Evolutionary conservation across 30 jellyfish, hydroid and myxozoan species (phyloP), one percentile per base, ranked within the genome.

Genomic region (Sanderia malayensis): DNA sequence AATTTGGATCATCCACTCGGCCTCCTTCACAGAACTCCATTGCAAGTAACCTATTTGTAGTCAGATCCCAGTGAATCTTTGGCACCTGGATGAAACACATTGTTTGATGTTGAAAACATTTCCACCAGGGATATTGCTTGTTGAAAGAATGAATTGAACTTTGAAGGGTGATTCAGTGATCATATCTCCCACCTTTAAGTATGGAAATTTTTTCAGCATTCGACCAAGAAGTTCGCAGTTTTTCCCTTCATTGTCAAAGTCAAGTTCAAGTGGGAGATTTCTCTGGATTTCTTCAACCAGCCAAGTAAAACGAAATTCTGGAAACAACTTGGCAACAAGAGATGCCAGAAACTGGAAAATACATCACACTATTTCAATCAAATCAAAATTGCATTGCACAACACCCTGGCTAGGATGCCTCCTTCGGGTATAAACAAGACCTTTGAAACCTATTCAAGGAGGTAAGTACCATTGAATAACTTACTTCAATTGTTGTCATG

Each of bases 1-100:
- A 90, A 31, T 83, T 92, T 2, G 81, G 24, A 63, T 90, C 97
- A 59, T 90, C 97, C 31, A 90, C 80, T 20, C 78, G 80, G 17
- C 95, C 95, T 0, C 97, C 97, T 58, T 90, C 86, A 34, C 95
- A 82, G 69, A 67, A 90, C 44, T 90, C 97, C 97, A 90, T 90
- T 31, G 93, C 85, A 47, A 90, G 83, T 32, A 90, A 72, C 26
- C 95, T 63, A 33, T 76, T 85, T 13, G 97, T 82, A 63, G 97
- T 84, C 31, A 65, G 41, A 24, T 90, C 88, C 97, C 97, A 90
- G 70, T 90, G 85, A 33, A 90, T 83, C 65, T 90, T 70, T 19
- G 97, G 97, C 4, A 90, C 97, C 97, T 90, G 22, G n/a, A 70
- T 20, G n/a, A 27, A 66, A 66, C 15, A 60, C 8, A 19, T 6